Percentiles rank a stretch among this genome's conserved stretches.
These are phyloP conservation scores for Clarias magur DNA, from an alignment of 2,113 vertebrate species.

Conservation along the genomic window DNA sequence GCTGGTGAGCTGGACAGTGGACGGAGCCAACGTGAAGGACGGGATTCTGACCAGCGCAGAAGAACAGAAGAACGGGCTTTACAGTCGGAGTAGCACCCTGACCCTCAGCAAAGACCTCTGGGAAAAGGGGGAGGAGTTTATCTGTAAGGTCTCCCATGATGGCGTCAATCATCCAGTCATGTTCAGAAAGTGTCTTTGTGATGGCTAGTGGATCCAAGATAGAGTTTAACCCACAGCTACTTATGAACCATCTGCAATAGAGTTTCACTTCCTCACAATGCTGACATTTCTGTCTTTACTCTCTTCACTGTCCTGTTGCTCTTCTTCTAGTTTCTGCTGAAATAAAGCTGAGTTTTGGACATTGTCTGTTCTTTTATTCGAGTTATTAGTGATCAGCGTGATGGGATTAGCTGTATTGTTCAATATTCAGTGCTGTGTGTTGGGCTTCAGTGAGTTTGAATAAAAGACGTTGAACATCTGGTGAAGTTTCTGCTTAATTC, in stretches of 20 bases:
- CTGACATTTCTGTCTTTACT: not conserved
- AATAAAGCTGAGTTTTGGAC: conserved; percentile 1
- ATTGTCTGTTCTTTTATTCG: not conserved
- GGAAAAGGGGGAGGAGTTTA: conserved; percentile 34
- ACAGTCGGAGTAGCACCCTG: conserved; percentile 57
- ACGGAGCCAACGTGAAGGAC: not conserved
- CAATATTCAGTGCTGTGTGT: conserved; percentile 4
- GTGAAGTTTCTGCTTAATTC: conserved; percentile 8
- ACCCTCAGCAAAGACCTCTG: conserved; percentile 50
- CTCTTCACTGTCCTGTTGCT: not conserved
- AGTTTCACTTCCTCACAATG: not conserved
- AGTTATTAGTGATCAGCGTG: not conserved
- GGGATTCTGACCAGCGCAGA: conserved; percentile 48
- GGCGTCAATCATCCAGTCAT: conserved; percentile 17
- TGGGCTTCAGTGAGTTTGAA: conserved; percentile 20
- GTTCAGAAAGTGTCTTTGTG: conserved; percentile 23
- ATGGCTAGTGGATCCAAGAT: not conserved
- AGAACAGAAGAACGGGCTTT: conserved; percentile 51
- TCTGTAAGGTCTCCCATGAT: conserved; percentile 55
- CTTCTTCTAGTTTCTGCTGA: conserved; percentile 17
- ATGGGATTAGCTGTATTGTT: too few relatives aligned
- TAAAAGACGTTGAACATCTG: conserved; percentile 24
- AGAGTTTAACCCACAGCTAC: not conserved
- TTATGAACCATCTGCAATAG: not conserved
- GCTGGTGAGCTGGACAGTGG: conserved; percentile 29